Evolutionary conservation across 2,113 vertebrate species (phyloP).

Genomic region (Lepisosteus oculatus): DNA sequence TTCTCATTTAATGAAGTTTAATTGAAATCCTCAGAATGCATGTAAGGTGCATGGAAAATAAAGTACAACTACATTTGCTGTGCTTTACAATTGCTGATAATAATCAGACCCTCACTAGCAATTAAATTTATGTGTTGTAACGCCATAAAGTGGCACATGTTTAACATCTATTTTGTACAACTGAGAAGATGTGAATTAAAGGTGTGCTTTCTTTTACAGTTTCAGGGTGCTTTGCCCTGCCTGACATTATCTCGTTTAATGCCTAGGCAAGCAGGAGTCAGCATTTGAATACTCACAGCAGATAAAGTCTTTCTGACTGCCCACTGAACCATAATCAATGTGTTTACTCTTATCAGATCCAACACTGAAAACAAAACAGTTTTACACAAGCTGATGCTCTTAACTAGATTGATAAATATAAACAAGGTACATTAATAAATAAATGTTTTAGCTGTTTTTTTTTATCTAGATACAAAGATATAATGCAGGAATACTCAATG

Average conservation of each 20-base stretch:
- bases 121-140: background rate
- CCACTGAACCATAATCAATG: slow-evolving; percentile 42
- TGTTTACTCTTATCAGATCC: slow-evolving; percentile 40
- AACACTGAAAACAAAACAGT: slow-evolving; percentile 24
- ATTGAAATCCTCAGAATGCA: no score
- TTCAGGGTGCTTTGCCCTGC: background rate
- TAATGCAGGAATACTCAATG: no score
- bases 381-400: background rate
- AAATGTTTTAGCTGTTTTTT: no score
- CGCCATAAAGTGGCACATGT: background rate
- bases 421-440: no score
- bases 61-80: background rate
- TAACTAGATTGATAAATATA: no score
- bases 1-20: no score
- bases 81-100: background rate
- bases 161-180: background rate
- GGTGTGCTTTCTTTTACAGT: background rate
- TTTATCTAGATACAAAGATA: no score
- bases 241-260: slow-evolving; percentile 6
- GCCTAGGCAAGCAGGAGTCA: slow-evolving; percentile 14
- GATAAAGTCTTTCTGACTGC: slow-evolving; percentile 40
- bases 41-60: no score
- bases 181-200: background rate
- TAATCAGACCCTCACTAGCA: background rate
- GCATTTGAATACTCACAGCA: slow-evolving; percentile 27